Base-by-base conservation (phyloP, 1,140 invertebrate species). In the Calosoma granatense region DNA sequence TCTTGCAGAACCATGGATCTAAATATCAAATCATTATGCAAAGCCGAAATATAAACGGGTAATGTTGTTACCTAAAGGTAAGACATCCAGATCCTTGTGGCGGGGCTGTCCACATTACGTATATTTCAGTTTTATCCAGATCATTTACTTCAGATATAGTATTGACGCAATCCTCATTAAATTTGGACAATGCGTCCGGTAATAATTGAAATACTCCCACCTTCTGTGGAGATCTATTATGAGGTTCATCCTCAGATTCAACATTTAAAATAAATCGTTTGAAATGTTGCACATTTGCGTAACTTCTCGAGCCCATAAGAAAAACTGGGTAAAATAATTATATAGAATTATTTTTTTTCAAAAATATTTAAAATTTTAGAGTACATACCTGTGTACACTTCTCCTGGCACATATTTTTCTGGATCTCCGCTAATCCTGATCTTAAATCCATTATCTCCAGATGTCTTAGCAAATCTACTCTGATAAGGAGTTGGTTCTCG, bases 61-160 rank as follows among this genome's bases (percentile, higher is more conserved):
- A 15, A 51, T 6, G 43, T 6, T 9, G 6, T 51, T 67, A 86
- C 84, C 81, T 86, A 72, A 92, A 79, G 56, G 84, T 76, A 17
- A 96, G 84, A 67, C 93, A 97, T 56, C 91, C 92, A 1, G 88
- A 88, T 2, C 88, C 88, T 0, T 81, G 69, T 9, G 81, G 81
- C 1, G 92, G 92, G 1, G 93, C 90, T 51, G 83, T 86, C 93
- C 93, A 96, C 80, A 93, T 85, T 51, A 92, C 88, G 67, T 90
- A 86, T 1, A 94, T 83, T 71, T 94, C 89, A 0, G 86, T 86
- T 72, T 95, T 95, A 1, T 85, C 84, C 59, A 84, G 72, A 65
- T 85, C 80, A 55, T 87, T 83, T 0, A 82, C 79, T 66, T 95
- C 88, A 0, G 85, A 84, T 0, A 95, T 81, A 0, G 90, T 90